Percentiles rank a stretch among this genome's conserved stretches.
Evolutionary conservation across 2,113 vertebrate genomes (phyloP).

Genomic region (Odocoileus virginianus): DNA sequence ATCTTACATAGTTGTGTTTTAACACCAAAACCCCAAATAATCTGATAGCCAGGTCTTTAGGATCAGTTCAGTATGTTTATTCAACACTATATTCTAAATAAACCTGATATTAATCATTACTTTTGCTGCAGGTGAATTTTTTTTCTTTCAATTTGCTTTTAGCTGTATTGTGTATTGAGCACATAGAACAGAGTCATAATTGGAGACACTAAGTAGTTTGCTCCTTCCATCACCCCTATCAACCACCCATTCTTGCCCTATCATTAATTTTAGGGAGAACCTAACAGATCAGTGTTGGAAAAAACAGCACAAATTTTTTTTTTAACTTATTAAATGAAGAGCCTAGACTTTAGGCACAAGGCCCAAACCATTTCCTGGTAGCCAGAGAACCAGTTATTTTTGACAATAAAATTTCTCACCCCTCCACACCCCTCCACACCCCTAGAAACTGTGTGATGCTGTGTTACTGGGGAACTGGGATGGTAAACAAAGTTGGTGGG

Average conservation of each 20-base stretch:
- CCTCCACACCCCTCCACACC: rapidly evolving
- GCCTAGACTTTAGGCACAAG: background rate
- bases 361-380: background rate
- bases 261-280: background rate
- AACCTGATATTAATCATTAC: background rate
- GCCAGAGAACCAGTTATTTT: background rate
- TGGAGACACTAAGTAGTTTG: background rate
- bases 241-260: rapidly evolving
- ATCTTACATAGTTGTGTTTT: background rate
- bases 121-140: background rate
- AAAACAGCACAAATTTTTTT: background rate
- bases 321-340: background rate
- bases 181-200: background rate
- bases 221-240: background rate
- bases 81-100: background rate
- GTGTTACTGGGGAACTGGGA: background rate
- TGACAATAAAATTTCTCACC: background rate
- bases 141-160: background rate
- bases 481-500: background rate
- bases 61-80: background rate
- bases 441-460: background rate
- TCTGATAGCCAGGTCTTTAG: background rate
- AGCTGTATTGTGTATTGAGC: background rate
- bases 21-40: background rate
- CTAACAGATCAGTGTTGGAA: background rate